Base-by-base conservation (phyloP, 2,888 invertebrate genomes). In the Aquatica leii region DNA sequence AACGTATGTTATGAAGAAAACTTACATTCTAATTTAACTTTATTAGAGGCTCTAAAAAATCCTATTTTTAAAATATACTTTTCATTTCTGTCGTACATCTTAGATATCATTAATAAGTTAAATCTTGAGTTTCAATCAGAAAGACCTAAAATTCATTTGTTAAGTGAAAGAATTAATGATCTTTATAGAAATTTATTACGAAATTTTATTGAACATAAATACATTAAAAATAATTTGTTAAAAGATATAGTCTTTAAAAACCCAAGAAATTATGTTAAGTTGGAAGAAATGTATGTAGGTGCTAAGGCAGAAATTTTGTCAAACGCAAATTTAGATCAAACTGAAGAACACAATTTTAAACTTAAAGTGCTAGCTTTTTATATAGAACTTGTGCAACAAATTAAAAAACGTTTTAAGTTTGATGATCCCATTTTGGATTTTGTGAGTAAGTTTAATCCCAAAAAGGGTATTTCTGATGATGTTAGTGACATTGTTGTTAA, bases 251-350 rank as follows among this genome's bases (percentile, higher is more conserved):
- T n/a, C 37, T 37, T 3, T 37, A 37, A 37, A 37, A 37, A 37
- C 37, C 37, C 37, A 37, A 37, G 37, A 37, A 37, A 37, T 37
- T 37, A 37, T 37, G 37, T 37, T 37, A 37, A 4, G 18, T 18
- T 46, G 17, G 46, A 46, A 18, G 17, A 15, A 8, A 20, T 46
- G 66, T 43, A 63, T 71, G 2, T 48, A 18, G 46, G 46, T 46
- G 46, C 15, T 46, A 20, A 46, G 20, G 17, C 20, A 20, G 46
- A 46, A 46, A 46, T 46, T 18, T 46, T 46, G 20, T 46, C 46
- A 46, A 46, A 46, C 20, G 20, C 17, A 46, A 46, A 46, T 46
- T 46, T 46, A 46, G 46, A 46, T 46, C 46, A 15, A 46, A 20
- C 5, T 18, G 46, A 46, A 18, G 17, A 15, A 46, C 17, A 46